These are phyloP conservation scores for Aporophyla lueneburgensis DNA, from an alignment of 2,888 invertebrate genomes.

Conservation along the genomic window DNA sequence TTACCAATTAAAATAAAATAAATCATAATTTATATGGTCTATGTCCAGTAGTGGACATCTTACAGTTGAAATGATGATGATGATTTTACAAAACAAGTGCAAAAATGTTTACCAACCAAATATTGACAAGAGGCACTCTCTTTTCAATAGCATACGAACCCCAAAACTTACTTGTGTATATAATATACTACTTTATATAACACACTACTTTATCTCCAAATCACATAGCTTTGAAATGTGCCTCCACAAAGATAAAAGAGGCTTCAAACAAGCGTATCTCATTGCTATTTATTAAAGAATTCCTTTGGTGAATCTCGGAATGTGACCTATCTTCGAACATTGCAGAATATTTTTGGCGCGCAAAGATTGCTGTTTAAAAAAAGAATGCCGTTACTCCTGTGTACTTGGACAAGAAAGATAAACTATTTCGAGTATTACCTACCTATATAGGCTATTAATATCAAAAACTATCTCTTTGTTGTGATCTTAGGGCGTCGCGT, in stretches of 20 bases:
- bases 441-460: too few relatives aligned
- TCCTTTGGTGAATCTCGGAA: constrained; percentile 40
- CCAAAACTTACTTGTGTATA: neutral
- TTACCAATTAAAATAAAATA: too few relatives aligned
- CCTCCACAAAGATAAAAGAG: constrained; percentile 25
- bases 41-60: too few relatives aligned
- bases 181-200: too few relatives aligned
- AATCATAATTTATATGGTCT: too few relatives aligned
- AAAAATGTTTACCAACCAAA: neutral
- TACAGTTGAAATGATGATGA: too few relatives aligned
- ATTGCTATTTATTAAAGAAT: constrained; percentile 51
- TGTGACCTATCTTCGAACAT: constrained; percentile 35
- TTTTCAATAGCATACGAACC: neutral
- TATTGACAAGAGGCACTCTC: too few relatives aligned
- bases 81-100: neutral
- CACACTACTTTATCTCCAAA: neutral
- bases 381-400: neutral
- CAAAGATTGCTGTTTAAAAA: constrained; percentile 17
- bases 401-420: too few relatives aligned
- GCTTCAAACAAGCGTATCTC: constrained; percentile 36
- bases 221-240: constrained; percentile 8
- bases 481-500: too few relatives aligned
- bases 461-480: neutral
- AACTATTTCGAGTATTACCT: neutral
- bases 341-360: constrained; percentile 33